Conservation (phyloP, 2,797 vertebrate species). For the Lagodon rhomboides region DNA sequence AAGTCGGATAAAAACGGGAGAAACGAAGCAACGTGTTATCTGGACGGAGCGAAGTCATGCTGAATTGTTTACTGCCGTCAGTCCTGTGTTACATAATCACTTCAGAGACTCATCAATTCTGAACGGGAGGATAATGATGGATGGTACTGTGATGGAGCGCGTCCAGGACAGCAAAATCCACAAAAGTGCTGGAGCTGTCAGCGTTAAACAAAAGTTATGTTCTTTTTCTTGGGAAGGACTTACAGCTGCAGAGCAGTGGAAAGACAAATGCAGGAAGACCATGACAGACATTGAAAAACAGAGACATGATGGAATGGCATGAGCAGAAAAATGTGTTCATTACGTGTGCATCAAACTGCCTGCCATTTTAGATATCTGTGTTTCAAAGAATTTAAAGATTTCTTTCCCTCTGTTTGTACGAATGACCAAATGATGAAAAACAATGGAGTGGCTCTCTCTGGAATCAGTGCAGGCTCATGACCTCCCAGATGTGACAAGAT, state of each 20-base stretch:
- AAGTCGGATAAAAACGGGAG: constrained; percentile 1
- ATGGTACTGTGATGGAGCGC: constrained; percentile 43
- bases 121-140: constrained; percentile 37
- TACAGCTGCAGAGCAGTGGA: constrained; percentile 38
- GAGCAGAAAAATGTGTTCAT: constrained; percentile 44
- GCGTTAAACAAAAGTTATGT: constrained; percentile 43
- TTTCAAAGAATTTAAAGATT: constrained; percentile 4
- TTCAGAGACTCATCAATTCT: constrained; percentile 42
- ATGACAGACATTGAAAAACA: constrained; percentile 41
- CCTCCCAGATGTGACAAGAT: neutral
- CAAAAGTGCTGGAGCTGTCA: constrained; percentile 42
- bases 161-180: constrained; percentile 53
- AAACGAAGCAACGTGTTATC: constrained; percentile 23
- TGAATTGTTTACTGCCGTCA: constrained; percentile 20
- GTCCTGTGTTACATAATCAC: constrained; percentile 50
- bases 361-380: neutral
- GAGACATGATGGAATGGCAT: constrained; percentile 21
- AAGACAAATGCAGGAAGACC: constrained; percentile 37
- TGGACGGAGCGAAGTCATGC: constrained; percentile 3
- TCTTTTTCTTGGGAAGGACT: constrained; percentile 54
- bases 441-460: neutral
- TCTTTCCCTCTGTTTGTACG: constrained; percentile 1
- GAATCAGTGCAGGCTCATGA: neutral
- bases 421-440: constrained; percentile 6
- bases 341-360: constrained; percentile 16